Conservation (phyloP, 2,797 vertebrate species). For the Periophthalmus magnuspinnatus region DNA sequence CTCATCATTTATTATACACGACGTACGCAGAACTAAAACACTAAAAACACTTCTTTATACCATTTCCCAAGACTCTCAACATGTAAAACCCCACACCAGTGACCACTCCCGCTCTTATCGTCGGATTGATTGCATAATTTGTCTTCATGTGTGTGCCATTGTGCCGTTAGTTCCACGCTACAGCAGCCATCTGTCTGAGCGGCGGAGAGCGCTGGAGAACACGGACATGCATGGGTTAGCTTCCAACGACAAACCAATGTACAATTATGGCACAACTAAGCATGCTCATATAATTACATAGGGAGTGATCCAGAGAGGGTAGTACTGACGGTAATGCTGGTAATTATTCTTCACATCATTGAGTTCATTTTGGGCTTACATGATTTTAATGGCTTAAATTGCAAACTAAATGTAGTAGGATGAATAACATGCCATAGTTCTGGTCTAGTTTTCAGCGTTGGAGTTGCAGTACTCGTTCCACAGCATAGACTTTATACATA, state of each 20-base stretch:
- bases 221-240: constrained; percentile 6
- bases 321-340: background rate
- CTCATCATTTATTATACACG: background rate
- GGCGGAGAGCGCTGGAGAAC: background rate
- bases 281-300: background rate
- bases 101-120: background rate
- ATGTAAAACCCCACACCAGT: background rate
- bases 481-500: no score
- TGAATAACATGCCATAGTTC: background rate
- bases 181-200: constrained; percentile 4
- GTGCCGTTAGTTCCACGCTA: background rate
- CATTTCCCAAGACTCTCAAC: background rate
- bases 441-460: no score
- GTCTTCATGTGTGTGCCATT: constrained; percentile 1
- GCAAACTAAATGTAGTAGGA: background rate
- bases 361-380: background rate
- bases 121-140: constrained; percentile 2
- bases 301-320: background rate
- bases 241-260: background rate
- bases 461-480: no score
- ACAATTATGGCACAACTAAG: background rate
- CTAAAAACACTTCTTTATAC: background rate
- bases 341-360: background rate
- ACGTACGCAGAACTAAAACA: background rate
- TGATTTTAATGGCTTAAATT: background rate